These are phyloP conservation scores for Epinotia demarniana DNA, from an alignment of 2,888 invertebrate genomes.

Conservation along the genomic window DNA sequence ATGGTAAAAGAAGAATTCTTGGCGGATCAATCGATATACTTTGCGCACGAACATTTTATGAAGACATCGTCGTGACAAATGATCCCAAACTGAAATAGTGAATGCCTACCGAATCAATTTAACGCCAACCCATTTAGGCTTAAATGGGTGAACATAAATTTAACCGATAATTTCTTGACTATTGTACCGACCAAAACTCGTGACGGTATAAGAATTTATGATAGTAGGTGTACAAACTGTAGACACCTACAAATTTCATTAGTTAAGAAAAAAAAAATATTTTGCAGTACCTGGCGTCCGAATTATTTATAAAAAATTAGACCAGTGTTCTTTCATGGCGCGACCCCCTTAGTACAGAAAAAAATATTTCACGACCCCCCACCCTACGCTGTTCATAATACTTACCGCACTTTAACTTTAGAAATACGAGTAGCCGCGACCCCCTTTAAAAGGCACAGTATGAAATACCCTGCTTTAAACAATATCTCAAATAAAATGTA, in stretches of 20 bases:
- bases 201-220: neutral
- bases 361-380: no score
- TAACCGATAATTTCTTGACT: slow-evolving; percentile 5
- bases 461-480: no score
- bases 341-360: no score
- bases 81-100: slow-evolving; percentile 27
- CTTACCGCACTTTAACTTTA: no score
- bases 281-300: no score
- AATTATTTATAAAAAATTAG: no score
- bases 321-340: no score
- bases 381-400: no score
- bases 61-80: slow-evolving; percentile 40
- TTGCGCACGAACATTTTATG: slow-evolving; percentile 22
- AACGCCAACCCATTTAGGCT: slow-evolving; percentile 19
- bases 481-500: no score
- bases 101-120: slow-evolving; percentile 37
- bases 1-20: neutral
- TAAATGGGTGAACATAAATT: slow-evolving; percentile 20
- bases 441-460: no score
- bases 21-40: slow-evolving; percentile 18
- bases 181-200: neutral
- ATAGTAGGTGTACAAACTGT: neutral
- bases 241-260: neutral
- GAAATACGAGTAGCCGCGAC: no score
- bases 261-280: neutral